Evolutionary conservation across 2,888 invertebrate genomes (phyloP), one percentile per base, ranked within the genome.

Genomic region (Cyrtodaria siliqua): DNA sequence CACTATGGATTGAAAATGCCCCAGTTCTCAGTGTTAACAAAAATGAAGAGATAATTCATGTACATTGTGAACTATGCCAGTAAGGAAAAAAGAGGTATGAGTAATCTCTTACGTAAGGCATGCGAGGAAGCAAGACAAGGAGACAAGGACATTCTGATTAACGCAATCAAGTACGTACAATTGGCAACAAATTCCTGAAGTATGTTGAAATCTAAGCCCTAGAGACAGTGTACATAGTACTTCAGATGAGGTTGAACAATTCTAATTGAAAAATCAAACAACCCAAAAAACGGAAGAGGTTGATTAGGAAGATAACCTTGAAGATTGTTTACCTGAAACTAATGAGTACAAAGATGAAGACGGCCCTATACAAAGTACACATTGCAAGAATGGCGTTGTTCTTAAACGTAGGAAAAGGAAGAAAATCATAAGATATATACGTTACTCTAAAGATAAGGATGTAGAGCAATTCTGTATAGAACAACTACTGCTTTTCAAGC

Each of bases 401-500:
- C 12, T 33, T 8, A 33, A 12, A 12, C 33, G 33, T 12, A 33
- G 33, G 33, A 33, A 33, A 33, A 33, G 12, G 33, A 33, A 33
- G 12, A 33, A 33, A 8, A 33, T 33, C 33, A 33, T 33, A 8
- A 33, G 33, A 33, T 33, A 33, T 33, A 12, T 33, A 4, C 4
- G 33, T 8, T 33, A 33, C 16, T 33, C 74, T 40, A 40, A 53
- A 20, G 26, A 73, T 23, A 27, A 53, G 38, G 85, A 89, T 49
- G 47, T 66, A 14, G 47, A 74, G 8, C 80, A 89, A 52, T 82
- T 74, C 56, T 88, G 18, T 26, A 12, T 49, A 33, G 50, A 62
- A 24, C 3, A 18, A 33, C 8, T 62, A 0, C 86, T 90, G 89
- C 69, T 91, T 2, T 91, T 74, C 62, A 26, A 73, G 0, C 83